Evolutionary conservation across 2,113 vertebrate genomes (phyloP).

Genomic region (Aptenodytes patagonicus): DNA sequence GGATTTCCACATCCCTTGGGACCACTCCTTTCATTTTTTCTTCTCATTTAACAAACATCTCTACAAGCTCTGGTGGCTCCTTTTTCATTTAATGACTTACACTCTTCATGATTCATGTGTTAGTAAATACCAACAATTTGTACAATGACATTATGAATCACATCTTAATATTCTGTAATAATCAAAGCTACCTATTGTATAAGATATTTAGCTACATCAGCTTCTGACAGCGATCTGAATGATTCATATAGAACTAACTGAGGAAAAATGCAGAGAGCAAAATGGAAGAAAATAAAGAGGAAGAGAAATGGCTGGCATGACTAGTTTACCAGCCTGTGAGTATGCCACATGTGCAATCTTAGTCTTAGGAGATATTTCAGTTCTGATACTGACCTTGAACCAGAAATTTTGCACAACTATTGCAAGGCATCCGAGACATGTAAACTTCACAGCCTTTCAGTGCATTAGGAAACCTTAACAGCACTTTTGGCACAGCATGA

Average conservation of each 20-base stretch:
- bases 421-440: conserved; percentile 8
- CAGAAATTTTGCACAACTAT: not conserved
- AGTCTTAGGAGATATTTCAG: not conserved
- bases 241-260: not conserved
- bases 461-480: not conserved
- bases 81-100: not conserved
- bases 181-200: not conserved
- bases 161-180: not conserved
- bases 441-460: conserved; percentile 13
- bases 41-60: not conserved
- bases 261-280: not conserved
- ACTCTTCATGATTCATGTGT: not conserved
- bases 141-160: not conserved
- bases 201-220: not conserved
- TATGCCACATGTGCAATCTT: not conserved
- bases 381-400: conserved; percentile 22
- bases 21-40: not conserved
- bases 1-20: not conserved
- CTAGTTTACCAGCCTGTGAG: not conserved
- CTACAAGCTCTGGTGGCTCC: not conserved
- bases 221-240: not conserved
- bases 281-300: not conserved
- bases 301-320: not conserved
- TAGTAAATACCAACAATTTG: not conserved
- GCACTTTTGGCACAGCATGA: conserved; percentile 14